phyloP scores from a whole-genome alignment of 2,888 invertebrate genomes.

The Laspeyria flexula region DNA sequence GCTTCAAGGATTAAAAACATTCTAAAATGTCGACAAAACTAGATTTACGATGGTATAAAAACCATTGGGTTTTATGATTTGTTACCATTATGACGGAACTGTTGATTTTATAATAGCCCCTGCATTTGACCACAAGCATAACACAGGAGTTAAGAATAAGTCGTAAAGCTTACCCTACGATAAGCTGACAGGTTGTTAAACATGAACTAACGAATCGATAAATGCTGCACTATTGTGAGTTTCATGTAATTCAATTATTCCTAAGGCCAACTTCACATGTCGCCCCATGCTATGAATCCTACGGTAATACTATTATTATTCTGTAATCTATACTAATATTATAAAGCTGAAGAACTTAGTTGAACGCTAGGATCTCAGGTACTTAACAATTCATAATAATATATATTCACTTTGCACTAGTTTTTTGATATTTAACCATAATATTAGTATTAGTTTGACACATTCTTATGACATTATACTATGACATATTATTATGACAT shows the following conservation, averaged over 20 bases:
- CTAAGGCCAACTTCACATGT: not conserved
- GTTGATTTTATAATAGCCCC: conserved; percentile 59
- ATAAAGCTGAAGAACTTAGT: too few relatives aligned
- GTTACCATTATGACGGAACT: conserved; percentile 53
- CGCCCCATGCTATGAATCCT: too few relatives aligned
- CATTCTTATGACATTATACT: too few relatives aligned
- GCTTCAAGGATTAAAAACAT: conserved; percentile 6
- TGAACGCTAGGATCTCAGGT: too few relatives aligned
- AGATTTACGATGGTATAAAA: conserved; percentile 35
- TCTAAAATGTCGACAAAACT: conserved; percentile 14
- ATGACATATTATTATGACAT: too few relatives aligned
- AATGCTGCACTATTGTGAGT: conserved; percentile 42
- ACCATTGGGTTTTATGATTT: conserved; percentile 46
- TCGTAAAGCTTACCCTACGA: conserved; percentile 62
- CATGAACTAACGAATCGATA: conserved; percentile 60
- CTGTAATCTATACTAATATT: too few relatives aligned
- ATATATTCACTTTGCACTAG: too few relatives aligned
- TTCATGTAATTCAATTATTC: conserved; percentile 47
- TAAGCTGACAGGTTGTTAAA: conserved; percentile 72
- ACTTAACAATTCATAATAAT: too few relatives aligned
- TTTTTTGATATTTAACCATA: too few relatives aligned
- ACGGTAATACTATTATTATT: too few relatives aligned
- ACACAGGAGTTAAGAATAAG: conserved; percentile 58
- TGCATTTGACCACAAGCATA: conserved; percentile 45
- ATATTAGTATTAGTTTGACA: too few relatives aligned